These are phyloP conservation scores for Dicerorhinus sumatrensis DNA, from an alignment of 2,113 vertebrate species.

Conservation along the genomic window DNA sequence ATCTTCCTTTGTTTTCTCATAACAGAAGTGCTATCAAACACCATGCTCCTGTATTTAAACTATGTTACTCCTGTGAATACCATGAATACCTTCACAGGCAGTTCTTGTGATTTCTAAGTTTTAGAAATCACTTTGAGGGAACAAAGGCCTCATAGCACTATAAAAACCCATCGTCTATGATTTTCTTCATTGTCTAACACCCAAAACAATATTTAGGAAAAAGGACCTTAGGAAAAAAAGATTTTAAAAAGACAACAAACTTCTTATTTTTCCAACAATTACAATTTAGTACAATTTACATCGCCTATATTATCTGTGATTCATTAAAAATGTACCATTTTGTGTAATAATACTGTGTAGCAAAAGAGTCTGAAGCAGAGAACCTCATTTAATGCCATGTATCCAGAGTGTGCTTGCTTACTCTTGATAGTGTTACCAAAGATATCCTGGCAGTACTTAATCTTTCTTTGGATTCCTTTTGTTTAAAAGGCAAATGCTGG, in stretches of 20 bases:
- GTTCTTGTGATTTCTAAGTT: not conserved
- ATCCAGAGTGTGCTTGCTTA: not conserved
- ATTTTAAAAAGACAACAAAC: constrained; percentile 23
- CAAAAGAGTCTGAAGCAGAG: constrained; percentile 51
- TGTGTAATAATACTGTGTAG: not conserved
- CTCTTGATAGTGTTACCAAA: constrained; percentile 41
- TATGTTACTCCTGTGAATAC: not conserved
- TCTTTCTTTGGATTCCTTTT: constrained; percentile 59
- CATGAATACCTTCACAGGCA: not conserved
- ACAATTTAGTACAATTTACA: not conserved
- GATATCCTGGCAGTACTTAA: constrained; percentile 37
- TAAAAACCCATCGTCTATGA: not conserved
- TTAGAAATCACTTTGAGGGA: constrained; percentile 29
- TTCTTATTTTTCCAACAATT: not conserved
- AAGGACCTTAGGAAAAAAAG: not conserved
- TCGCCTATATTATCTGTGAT: not conserved
- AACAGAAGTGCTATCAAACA: not conserved
- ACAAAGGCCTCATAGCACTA: not conserved
- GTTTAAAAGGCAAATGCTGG: constrained; percentile 66
- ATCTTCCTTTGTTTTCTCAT: not conserved
- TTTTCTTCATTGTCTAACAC: not conserved
- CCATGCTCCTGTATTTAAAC: not conserved
- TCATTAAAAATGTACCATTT: constrained; percentile 39
- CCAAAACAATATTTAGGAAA: constrained; percentile 18
- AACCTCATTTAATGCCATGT: not conserved